A percentile compares a stretch with the other conserved stretches of the same genome.
These are phyloP conservation scores for Chlorops oryzae DNA, from an alignment of 1,140 invertebrate genomes.

Conservation along the genomic window DNA sequence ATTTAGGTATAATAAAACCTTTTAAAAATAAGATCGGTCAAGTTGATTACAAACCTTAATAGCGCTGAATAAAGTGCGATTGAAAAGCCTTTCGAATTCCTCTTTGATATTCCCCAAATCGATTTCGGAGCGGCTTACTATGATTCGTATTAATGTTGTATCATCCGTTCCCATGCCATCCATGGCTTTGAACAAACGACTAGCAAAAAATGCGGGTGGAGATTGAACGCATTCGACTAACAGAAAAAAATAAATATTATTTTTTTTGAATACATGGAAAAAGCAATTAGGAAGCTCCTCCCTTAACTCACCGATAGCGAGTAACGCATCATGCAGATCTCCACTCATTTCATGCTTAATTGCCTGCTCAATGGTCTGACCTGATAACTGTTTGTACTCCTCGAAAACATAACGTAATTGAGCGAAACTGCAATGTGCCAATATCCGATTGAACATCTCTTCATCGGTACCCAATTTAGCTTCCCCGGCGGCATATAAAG, in stretches of 20 bases:
- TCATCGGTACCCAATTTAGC: constrained; percentile 63
- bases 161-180: constrained; percentile 67
- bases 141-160: constrained; percentile 62
- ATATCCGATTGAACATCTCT: constrained; percentile 63
- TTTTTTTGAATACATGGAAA: no score
- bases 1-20: no score
- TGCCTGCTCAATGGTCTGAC: constrained; percentile 62
- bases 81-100: constrained; percentile 63
- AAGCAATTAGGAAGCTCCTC: no score
- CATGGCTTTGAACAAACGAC: constrained; percentile 65
- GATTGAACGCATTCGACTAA: constrained; percentile 65
- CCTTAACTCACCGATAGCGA: constrained; percentile 55
- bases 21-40: no score
- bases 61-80: constrained; percentile 61
- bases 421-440: constrained; percentile 61
- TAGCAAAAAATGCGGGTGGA: constrained; percentile 66
- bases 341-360: constrained; percentile 60
- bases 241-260: no score
- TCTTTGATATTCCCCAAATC: constrained; percentile 65
- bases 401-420: constrained; percentile 63
- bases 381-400: constrained; percentile 61
- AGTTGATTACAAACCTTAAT: no score
- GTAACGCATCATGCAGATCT: constrained; percentile 57
- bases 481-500: constrained; percentile 58
- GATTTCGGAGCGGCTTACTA: constrained; percentile 66